These are phyloP conservation scores for Prunella himalayana DNA, from an alignment of 2,113 vertebrate genomes.

Conservation along the genomic window DNA sequence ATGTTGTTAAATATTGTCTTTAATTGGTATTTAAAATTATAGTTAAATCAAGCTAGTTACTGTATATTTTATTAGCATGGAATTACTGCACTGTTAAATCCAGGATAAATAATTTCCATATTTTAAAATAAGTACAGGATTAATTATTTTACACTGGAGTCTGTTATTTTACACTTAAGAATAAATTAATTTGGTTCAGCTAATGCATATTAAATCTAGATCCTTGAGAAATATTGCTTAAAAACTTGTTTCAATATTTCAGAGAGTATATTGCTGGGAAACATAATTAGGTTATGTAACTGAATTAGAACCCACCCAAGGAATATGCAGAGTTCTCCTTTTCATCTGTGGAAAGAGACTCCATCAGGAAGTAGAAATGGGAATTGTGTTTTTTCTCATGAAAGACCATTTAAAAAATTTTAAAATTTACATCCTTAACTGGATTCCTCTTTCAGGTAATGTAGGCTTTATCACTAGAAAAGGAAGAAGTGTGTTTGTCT, in stretches of 20 bases:
- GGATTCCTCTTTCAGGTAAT: not conserved
- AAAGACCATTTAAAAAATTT: not conserved
- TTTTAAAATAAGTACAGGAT: constrained; percentile 4
- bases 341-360: not conserved
- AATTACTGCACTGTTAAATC: not conserved
- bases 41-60: not conserved
- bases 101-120: not conserved
- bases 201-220: constrained; percentile 15
- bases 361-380: not conserved
- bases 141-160: constrained; percentile 34
- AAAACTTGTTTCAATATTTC: not conserved
- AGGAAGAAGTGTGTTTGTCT: not conserved
- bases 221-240: constrained; percentile 14
- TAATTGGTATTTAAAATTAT: constrained; percentile 22
- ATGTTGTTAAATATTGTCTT: not conserved
- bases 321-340: not conserved
- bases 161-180: constrained; percentile 41
- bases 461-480: not conserved
- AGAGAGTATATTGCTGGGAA: not conserved
- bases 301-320: not conserved
- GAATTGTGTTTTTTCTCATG: not conserved
- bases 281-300: constrained; percentile 16
- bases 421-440: not conserved
- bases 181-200: constrained; percentile 43
- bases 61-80: not conserved